Base-by-base conservation (phyloP, 2,888 invertebrate genomes). In the Clusia tigrina region DNA sequence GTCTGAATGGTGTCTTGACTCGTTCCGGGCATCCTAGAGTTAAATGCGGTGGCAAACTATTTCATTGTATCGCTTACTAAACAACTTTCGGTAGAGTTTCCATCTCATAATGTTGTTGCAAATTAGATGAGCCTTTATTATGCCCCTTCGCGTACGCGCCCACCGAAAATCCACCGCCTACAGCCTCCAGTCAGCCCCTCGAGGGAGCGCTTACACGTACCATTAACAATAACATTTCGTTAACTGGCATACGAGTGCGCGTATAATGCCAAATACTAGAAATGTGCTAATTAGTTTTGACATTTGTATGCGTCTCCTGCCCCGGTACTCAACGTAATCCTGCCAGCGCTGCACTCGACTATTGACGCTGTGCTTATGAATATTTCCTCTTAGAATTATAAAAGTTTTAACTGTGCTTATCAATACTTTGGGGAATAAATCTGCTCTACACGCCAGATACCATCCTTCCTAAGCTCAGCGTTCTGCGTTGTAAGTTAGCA, bases 231-330 rank as follows among this genome's bases (percentile, higher is more conserved):
- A 20, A 20, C n/a, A 5, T 42, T 48, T 15, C n/a, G n/a, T n/a
- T 18, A 5, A 18, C 2, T 20, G 20, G 6, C 18, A 48, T 48
- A 22, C 5, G 5, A 32, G 32, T 32, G 32, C 32, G 6, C 32
- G n/a, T 32, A 15, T 17, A 42, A 42, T 17, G n/a, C 10, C n/a
- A 42, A 42, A 22, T 20, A 48, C 22, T 48, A 42, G n/a, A 48
- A 48, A 48, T 48, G 48, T 48, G 18, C 2, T 48, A 48, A 48
- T 48, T 48, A 48, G 48, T 20, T 48, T 48, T 48, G 48, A 5
- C 48, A 48, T 18, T 48, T 48, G 2, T 3, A 48, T 20, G 3
- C 20, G 15, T 20, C 18, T 22, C 48, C 15, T 48, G 6, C 18
- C 15, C 3, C n/a, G n/a, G 42, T 15, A 42, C 42, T 42, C 15